Percentiles rank a stretch among this genome's conserved stretches.
Conservation (phyloP, 2,888 invertebrate genomes). For the Leptinotarsa juncta region DNA sequence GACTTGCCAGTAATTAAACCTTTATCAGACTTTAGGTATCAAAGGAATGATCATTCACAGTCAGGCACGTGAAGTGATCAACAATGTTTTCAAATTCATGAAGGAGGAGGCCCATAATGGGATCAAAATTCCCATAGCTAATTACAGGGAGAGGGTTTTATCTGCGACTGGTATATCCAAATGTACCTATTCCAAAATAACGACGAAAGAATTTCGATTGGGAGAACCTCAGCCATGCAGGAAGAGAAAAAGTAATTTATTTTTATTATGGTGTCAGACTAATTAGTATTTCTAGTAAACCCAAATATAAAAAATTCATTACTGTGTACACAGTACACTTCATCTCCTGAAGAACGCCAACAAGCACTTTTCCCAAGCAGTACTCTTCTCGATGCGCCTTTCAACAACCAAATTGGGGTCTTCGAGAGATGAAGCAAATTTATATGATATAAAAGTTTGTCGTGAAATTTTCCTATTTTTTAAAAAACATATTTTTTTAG, state of each 20-base stretch:
- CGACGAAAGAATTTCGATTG: slow-evolving; percentile 38
- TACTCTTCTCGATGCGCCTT: no score
- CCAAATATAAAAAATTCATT: background rate
- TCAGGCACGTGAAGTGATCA: slow-evolving; percentile 41
- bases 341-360: no score
- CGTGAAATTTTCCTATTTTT: no score
- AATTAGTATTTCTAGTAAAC: background rate
- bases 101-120: slow-evolving; percentile 43
- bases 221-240: slow-evolving; percentile 35
- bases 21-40: slow-evolving; percentile 35
- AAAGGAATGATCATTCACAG: slow-evolving; percentile 39
- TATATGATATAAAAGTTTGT: no score
- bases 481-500: no score
- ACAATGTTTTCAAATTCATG: slow-evolving; percentile 44
- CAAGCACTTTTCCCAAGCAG: no score
- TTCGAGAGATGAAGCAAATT: no score
- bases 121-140: slow-evolving; percentile 38
- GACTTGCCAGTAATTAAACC: slow-evolving; percentile 7
- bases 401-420: no score
- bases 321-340: no score
- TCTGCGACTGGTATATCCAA: slow-evolving; percentile 43
- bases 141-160: slow-evolving; percentile 40
- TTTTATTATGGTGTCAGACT: slow-evolving; percentile 11
- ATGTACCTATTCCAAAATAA: slow-evolving; percentile 43
- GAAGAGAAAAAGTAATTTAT: slow-evolving; percentile 25